Evolutionary conservation across 1,140 invertebrate genomes (phyloP).

Genomic region (Bombus waltoni): DNA sequence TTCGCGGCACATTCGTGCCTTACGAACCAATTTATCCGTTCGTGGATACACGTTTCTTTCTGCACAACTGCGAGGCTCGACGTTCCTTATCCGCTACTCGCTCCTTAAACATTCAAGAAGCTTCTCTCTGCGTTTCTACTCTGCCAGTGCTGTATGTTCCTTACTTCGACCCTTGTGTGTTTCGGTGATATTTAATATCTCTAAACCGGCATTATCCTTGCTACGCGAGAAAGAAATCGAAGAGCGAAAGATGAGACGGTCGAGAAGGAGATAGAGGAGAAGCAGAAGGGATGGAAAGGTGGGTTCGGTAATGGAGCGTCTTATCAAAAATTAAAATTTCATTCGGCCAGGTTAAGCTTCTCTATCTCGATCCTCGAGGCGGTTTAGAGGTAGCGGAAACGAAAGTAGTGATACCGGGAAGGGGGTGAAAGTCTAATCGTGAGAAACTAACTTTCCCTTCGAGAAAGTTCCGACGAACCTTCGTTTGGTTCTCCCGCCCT

Average conservation of each 20-base stretch:
- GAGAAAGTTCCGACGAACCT: slow-evolving; percentile 49
- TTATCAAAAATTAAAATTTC: slow-evolving; percentile 82
- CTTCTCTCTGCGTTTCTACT: slow-evolving; percentile 26
- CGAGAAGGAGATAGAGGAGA: slow-evolving; percentile 8
- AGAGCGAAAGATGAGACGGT: background rate
- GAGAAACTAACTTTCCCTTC: slow-evolving; percentile 69
- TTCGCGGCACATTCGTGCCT: slow-evolving; percentile 21
- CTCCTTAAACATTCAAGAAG: slow-evolving; percentile 52
- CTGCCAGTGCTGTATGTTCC: slow-evolving; percentile 31
- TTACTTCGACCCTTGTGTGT: slow-evolving; percentile 20
- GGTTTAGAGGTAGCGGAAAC: slow-evolving; percentile 47
- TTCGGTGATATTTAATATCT: slow-evolving; percentile 77
- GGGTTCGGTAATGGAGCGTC: slow-evolving; percentile 60
- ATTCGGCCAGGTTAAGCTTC: slow-evolving; percentile 69
- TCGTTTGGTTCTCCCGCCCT: slow-evolving; percentile 4
- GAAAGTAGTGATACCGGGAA: slow-evolving; percentile 38
- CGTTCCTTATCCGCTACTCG: background rate
- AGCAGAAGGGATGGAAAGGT: slow-evolving; percentile 46
- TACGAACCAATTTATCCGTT: slow-evolving; percentile 7
- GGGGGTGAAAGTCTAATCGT: slow-evolving; percentile 63
- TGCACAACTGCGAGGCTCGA: slow-evolving; percentile 19
- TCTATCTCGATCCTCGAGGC: slow-evolving; percentile 63
- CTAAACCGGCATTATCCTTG: slow-evolving; percentile 56
- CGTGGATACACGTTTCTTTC: slow-evolving; percentile 25
- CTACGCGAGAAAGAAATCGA: background rate